Conservation (phyloP, 2,797 vertebrate genomes). For the Iguana delicatissima region DNA sequence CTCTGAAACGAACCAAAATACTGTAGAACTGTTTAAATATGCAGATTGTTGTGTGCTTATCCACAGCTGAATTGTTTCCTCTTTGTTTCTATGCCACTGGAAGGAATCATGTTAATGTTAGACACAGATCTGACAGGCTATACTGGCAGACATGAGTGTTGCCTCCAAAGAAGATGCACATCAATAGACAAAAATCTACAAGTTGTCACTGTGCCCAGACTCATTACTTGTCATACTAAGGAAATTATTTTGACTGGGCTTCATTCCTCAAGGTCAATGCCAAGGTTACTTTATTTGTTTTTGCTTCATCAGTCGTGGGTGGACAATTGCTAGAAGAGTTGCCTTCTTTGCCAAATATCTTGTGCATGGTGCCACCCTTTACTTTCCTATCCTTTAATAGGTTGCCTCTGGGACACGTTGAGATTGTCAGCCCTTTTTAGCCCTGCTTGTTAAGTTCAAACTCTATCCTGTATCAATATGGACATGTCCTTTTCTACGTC, state of each 20-base stretch:
- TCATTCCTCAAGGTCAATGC: slow-evolving; percentile 75
- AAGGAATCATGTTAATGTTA: slow-evolving; percentile 57
- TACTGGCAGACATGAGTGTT: slow-evolving; percentile 57
- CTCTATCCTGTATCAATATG: neutral
- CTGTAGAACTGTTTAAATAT: slow-evolving; percentile 52
- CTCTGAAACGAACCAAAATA: slow-evolving; percentile 9
- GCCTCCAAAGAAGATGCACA: slow-evolving; percentile 68
- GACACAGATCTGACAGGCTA: slow-evolving; percentile 62
- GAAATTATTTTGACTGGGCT: slow-evolving; percentile 75
- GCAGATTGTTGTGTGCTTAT: slow-evolving; percentile 46
- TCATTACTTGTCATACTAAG: slow-evolving; percentile 71
- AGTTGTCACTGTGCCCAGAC: slow-evolving; percentile 79
- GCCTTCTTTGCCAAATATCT: slow-evolving; percentile 49
- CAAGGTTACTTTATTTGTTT: slow-evolving; percentile 76
- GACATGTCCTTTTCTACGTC: neutral
- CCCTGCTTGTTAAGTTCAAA: slow-evolving; percentile 8
- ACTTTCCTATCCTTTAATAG: slow-evolving; percentile 10
- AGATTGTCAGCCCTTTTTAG: slow-evolving; percentile 1
- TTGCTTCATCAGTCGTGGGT: slow-evolving; percentile 64
- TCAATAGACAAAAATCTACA: slow-evolving; percentile 70
- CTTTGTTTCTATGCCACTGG: slow-evolving; percentile 49
- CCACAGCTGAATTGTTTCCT: slow-evolving; percentile 38
- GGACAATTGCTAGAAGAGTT: slow-evolving; percentile 72
- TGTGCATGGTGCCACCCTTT: slow-evolving; percentile 28
- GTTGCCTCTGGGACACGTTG: neutral